Evolutionary conservation across 2,113 vertebrate genomes (phyloP).

Genomic region (Microcebus ravelobensis): DNA sequence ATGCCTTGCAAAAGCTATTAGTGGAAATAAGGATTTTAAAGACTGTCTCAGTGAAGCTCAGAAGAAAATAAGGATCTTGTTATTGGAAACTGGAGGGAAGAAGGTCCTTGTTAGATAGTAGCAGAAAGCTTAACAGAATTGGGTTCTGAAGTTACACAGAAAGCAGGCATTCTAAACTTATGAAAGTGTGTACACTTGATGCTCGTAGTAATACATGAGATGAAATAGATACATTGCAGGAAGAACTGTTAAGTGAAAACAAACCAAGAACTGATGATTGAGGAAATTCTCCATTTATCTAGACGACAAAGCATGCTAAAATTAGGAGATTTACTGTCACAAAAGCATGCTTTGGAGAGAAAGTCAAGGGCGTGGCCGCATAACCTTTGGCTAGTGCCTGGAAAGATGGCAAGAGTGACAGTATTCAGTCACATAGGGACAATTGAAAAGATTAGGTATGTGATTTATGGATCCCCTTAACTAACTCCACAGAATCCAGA

Average conservation of each 20-base stretch:
- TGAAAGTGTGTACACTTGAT: fast-evolving
- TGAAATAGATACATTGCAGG: neutral
- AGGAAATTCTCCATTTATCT: neutral
- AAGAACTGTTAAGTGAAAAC: neutral
- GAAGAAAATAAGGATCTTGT: neutral
- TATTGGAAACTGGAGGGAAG: neutral
- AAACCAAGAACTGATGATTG: neutral
- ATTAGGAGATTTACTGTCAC: neutral
- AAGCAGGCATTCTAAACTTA: neutral
- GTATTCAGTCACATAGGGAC: too few relatives aligned
- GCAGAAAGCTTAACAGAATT: neutral
- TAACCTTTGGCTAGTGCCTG: neutral
- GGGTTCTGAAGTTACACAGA: neutral
- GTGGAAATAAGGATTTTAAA: neutral
- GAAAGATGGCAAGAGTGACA: neutral
- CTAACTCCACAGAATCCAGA: neutral
- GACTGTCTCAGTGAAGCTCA: neutral
- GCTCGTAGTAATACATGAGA: neutral
- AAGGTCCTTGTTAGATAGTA: neutral
- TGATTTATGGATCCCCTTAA: neutral
- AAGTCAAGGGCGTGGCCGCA: neutral
- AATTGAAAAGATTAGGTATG: neutral
- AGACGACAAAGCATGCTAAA: neutral
- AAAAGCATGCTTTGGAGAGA: neutral
- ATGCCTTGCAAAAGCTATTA: neutral